Percentiles rank a stretch among this genome's conserved stretches.
These are phyloP conservation scores for Strix aluco DNA, from an alignment of 2,113 vertebrate species.

Conservation along the genomic window DNA sequence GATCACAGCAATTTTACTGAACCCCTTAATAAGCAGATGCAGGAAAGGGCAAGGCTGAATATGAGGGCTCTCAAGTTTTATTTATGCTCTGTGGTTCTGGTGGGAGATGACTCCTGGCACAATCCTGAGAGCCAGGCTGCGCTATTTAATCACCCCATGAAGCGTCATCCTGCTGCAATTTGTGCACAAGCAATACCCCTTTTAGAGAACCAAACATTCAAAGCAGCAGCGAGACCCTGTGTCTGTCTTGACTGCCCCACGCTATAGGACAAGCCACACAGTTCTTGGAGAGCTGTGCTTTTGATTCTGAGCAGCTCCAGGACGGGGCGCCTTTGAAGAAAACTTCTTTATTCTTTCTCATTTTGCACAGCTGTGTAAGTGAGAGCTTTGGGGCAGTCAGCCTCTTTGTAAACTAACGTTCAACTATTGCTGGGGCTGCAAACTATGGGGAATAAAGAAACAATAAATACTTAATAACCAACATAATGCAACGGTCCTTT, in stretches of 20 bases:
- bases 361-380: background rate
- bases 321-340: background rate
- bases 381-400: background rate
- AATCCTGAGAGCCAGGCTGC: background rate
- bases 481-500: background rate
- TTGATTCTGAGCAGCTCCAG: background rate
- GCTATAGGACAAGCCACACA: background rate
- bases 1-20: background rate
- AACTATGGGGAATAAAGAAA: background rate
- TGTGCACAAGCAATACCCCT: background rate
- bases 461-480: slow-evolving; percentile 11
- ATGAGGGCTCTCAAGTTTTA: background rate
- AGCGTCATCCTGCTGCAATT: background rate
- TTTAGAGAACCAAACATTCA: background rate
- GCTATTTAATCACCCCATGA: background rate
- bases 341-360: background rate
- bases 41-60: background rate
- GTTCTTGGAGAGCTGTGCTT: background rate
- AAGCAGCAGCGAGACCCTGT: background rate
- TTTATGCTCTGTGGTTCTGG: background rate
- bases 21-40: background rate
- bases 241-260: background rate
- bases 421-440: background rate
- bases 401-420: background rate
- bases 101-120: background rate